These are phyloP conservation scores for Eulemur rubriventer DNA, from an alignment of 2,797 vertebrate species.

Conservation along the genomic window DNA sequence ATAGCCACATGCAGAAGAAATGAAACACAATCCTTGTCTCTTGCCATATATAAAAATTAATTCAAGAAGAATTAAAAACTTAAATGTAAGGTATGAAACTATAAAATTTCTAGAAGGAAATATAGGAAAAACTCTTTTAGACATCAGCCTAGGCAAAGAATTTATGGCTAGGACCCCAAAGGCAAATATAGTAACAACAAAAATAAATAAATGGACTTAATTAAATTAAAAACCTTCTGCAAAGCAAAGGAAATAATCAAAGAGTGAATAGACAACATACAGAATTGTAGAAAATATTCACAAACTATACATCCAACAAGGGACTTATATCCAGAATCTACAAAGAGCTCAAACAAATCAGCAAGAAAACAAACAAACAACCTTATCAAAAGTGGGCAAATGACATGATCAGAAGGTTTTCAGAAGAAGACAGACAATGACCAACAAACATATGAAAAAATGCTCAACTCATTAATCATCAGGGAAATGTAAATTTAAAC, in stretches of 20 bases:
- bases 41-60: too few species aligned
- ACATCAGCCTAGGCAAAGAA: neutral
- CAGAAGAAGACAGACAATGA: neutral
- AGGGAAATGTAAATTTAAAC: neutral
- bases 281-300: neutral
- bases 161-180: neutral
- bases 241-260: neutral
- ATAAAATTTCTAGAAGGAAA: neutral
- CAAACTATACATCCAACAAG: neutral
- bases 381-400: neutral
- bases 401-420: neutral
- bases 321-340: neutral
- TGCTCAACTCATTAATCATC: neutral
- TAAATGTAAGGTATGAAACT: neutral
- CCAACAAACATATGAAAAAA: neutral
- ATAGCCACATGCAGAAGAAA: neutral
- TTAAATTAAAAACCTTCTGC: neutral
- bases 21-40: neutral
- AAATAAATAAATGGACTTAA: neutral
- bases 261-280: neutral
- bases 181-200: neutral
- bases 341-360: neutral
- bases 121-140: neutral
- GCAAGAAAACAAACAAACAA: neutral
- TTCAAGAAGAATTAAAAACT: neutral